Base-by-base conservation (phyloP, 2,888 invertebrate genomes). In the Tiphia femorata region DNA sequence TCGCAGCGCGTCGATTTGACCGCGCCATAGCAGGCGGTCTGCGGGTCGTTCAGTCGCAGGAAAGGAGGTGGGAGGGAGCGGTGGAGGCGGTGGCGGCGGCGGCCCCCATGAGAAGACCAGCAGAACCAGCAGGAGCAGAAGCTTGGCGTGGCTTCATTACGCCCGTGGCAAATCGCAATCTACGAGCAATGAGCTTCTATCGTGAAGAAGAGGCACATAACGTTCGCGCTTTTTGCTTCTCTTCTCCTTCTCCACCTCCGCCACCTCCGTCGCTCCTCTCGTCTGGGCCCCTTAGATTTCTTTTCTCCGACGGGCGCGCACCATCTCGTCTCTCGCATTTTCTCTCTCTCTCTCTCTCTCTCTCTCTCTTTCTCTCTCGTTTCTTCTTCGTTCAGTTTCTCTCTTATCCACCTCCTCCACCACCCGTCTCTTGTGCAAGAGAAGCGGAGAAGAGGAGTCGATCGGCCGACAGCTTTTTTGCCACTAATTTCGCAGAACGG, bases 151-250 rank as follows among this genome's bases (percentile, higher is more conserved):
- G 80, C 76, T 83, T 82, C 80, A 81, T 83, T 83, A 82, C 78
- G 76, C 62, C 79, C 82, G 79, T 83, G 72, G 77, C 81, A 76
- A 83, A 82, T 83, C 77, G 81, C 80, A 80, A 81, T 82, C 80
- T 80, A 78, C 79, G 75, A 77, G 78, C 76, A 78, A 80, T 78
- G 79, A 80, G 79, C 73, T 73, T 76, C 77, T 79, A 82, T 80
- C 79, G 78, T 81, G 80, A 80, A 78, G 77, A 78, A 79, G 68
- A 77, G 69, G 72, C 76, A 76, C 75, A 77, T 76, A 79, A 74
- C 75, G 72, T 63, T 71, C 64, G 70, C 51, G 64, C 68, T 78
- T 79, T 79, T 80, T 82, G 78, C 70, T 50, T 44, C 49, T 43
- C 49, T n/a, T n/a, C n/a, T 33, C 58, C 51, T 42, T 53, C 57